Evolutionary conservation across 2,113 vertebrate species (phyloP).

Genomic region (Rhabdornis inornatus): DNA sequence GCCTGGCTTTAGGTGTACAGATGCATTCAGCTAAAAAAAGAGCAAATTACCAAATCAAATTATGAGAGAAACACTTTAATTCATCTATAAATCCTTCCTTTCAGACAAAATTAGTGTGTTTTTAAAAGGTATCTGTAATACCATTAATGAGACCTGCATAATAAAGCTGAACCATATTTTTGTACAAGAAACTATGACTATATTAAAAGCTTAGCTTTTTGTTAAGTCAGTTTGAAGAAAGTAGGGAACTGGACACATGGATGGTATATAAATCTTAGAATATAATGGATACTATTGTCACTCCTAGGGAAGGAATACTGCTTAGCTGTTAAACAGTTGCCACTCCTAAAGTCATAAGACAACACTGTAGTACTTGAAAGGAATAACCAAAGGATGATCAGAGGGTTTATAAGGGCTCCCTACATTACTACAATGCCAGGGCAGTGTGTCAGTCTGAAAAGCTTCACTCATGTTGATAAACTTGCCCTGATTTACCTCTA

Average conservation of each 20-base stretch:
- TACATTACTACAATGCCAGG: not conserved
- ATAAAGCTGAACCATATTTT: not conserved
- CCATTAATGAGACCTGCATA: not conserved
- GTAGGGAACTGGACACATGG: not conserved
- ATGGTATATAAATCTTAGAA: not conserved
- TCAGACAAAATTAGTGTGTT: not conserved
- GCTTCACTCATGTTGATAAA: not conserved
- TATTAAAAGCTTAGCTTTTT: not conserved
- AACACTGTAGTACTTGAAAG: not conserved
- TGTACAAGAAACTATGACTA: not conserved
- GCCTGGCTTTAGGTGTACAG: not conserved
- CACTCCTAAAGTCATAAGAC: not conserved
- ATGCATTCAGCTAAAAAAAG: not conserved
- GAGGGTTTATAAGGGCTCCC: not conserved
- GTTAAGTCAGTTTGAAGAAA: not conserved
- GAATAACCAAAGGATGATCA: not conserved
- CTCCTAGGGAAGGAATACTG: not conserved
- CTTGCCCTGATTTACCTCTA: not conserved
- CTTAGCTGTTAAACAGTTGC: not conserved
- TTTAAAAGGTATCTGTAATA: not conserved
- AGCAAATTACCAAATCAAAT: not conserved
- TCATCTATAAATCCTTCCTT: not conserved
- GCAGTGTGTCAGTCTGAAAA: not conserved
- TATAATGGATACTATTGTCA: not conserved
- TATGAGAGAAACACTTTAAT: not conserved